Conservation (phyloP, 2,888 invertebrate genomes). For the Anthrax anthrax region DNA sequence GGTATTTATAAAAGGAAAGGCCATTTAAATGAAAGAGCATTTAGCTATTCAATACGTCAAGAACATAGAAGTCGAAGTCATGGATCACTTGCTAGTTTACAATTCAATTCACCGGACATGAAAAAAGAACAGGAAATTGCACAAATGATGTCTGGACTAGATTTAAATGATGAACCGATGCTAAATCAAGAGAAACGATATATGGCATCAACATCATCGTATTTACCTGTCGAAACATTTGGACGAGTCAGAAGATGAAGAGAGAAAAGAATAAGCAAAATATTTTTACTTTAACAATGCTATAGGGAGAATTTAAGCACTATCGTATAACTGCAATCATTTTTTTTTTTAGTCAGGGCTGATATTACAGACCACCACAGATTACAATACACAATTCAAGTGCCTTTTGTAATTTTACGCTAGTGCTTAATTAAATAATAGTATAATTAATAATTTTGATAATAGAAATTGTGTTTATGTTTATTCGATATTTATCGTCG, state of each 20-base stretch:
- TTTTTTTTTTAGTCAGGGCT: too few relatives aligned
- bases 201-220: not conserved
- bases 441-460: too few relatives aligned
- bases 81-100: conserved; percentile 79
- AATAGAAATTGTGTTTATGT: too few relatives aligned
- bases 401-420: too few relatives aligned
- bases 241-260: not conserved
- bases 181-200: not conserved
- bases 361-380: too few relatives aligned
- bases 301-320: too few relatives aligned
- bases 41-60: conserved; percentile 85
- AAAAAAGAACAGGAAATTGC: conserved; percentile 86
- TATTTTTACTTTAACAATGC: too few relatives aligned
- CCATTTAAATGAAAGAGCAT: conserved; percentile 82
- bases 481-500: too few relatives aligned
- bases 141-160: conserved; percentile 83
- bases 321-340: too few relatives aligned
- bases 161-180: conserved; percentile 44
- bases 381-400: too few relatives aligned
- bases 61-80: conserved; percentile 87
- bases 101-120: conserved; percentile 72
- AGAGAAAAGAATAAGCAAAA: too few relatives aligned
- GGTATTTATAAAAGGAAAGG: conserved; percentile 86
- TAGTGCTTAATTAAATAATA: too few relatives aligned
- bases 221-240: not conserved